Conservation (phyloP, 2,113 vertebrate species). For the Phocoena sinus region DNA sequence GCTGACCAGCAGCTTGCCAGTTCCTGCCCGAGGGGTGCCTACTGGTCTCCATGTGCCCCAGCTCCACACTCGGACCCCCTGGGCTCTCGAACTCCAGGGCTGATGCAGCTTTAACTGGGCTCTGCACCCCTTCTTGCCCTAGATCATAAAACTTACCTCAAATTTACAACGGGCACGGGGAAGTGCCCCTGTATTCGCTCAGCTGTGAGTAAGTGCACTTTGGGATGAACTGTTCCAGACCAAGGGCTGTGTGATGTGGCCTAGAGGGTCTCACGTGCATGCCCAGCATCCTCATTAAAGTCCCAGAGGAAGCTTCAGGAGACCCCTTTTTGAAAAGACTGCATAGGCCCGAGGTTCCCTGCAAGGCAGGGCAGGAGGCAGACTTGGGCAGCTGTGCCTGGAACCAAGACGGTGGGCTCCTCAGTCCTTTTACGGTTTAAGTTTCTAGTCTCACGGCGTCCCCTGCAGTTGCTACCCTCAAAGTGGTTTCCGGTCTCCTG, state of each 20-base stretch:
- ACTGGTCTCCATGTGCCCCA: background rate
- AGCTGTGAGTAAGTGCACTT: rapidly evolving
- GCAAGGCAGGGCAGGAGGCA: background rate
- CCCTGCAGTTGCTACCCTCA: background rate
- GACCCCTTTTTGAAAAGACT: background rate
- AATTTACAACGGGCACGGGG: background rate
- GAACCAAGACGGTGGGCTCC: rapidly evolving
- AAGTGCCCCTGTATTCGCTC: rapidly evolving
- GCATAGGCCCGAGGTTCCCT: rapidly evolving
- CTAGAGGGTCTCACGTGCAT: background rate
- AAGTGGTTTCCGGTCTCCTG: background rate
- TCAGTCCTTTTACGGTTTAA: background rate
- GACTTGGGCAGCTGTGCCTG: no score
- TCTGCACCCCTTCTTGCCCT: background rate
- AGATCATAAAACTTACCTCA: background rate
- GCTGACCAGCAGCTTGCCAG: background rate
- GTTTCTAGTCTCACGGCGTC: rapidly evolving
- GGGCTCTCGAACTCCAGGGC: background rate
- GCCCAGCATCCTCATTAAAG: background rate
- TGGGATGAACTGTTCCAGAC: background rate
- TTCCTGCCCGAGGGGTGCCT: background rate
- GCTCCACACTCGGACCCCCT: rapidly evolving
- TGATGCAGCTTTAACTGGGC: background rate
- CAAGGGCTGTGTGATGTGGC: background rate
- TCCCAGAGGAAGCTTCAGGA: background rate